phyloP scores from a whole-genome alignment of 2,113 vertebrate genomes.

The Sinocyclocheilus grahami region DNA sequence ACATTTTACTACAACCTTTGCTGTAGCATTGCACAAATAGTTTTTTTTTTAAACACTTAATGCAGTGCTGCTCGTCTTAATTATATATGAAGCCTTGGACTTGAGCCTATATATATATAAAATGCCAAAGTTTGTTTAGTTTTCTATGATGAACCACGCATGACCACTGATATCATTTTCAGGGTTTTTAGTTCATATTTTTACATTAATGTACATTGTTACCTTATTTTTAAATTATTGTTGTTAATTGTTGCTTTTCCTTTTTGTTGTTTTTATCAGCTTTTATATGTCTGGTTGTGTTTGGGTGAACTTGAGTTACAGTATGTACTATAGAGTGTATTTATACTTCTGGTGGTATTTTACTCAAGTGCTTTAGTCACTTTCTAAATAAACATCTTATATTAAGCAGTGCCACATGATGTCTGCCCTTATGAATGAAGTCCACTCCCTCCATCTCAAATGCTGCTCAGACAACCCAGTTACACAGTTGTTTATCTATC shows the following conservation, averaged over 20 bases:
- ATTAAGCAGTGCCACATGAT: background rate
- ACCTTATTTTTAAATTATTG: conserved; percentile 22
- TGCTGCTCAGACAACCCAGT: conserved; percentile 9
- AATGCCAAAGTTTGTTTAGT: conserved; percentile 66
- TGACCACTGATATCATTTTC: conserved; percentile 38
- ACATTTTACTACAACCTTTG: conserved; percentile 48
- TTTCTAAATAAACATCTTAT: background rate
- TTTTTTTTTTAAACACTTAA: background rate
- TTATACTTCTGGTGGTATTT: conserved; percentile 3
- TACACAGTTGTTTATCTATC: conserved; percentile 7
- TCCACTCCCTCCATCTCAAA: background rate
- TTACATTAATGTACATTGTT: conserved; percentile 29
- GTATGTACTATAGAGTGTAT: background rate
- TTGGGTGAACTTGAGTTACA: background rate
- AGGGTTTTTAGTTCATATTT: conserved; percentile 15
- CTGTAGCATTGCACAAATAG: conserved; percentile 48
- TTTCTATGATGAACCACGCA: conserved; percentile 50
- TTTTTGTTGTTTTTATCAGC: background rate
- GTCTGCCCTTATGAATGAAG: background rate
- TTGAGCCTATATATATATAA: conserved; percentile 63
- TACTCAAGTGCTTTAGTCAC: background rate
- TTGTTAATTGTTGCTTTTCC: background rate
- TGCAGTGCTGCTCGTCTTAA: conserved; percentile 45
- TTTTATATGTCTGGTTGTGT: conserved; percentile 6
- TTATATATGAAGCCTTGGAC: too few species aligned